These are phyloP conservation scores for Cyaniris semiargus DNA, from an alignment of 2,888 invertebrate species.

Conservation along the genomic window DNA sequence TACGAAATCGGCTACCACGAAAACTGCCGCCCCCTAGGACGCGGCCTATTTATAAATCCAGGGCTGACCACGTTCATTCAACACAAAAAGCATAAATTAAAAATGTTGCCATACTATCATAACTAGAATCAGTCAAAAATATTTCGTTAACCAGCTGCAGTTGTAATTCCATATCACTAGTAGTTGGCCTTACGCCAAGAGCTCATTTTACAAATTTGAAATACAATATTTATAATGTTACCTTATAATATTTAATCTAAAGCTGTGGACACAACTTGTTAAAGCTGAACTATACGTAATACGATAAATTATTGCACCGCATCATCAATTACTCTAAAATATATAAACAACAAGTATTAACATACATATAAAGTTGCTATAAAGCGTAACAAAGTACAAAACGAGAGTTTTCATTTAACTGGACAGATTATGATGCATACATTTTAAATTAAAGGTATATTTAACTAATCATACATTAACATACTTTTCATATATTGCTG, in stretches of 20 bases:
- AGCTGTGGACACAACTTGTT: slow-evolving; percentile 54
- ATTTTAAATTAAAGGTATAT: slow-evolving; percentile 20
- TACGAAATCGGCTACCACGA: too few relatives aligned
- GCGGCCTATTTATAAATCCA: too few relatives aligned
- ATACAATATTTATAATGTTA: slow-evolving; percentile 37
- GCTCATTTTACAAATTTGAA: slow-evolving; percentile 40
- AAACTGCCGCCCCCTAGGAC: too few relatives aligned
- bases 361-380: slow-evolving; percentile 24
- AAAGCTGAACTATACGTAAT: slow-evolving; percentile 26
- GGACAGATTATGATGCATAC: slow-evolving; percentile 21
- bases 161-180: background rate
- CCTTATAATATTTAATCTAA: slow-evolving; percentile 50
- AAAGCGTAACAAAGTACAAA: slow-evolving; percentile 17
- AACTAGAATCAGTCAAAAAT: background rate
- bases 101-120: background rate
- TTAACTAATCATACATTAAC: slow-evolving; percentile 6
- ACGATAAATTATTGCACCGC: slow-evolving; percentile 12
- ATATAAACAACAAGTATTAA: slow-evolving; percentile 22
- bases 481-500: background rate
- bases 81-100: background rate
- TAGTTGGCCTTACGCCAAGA: slow-evolving; percentile 35
- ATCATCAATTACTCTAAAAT: slow-evolving; percentile 1
- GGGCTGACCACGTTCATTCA: too few relatives aligned
- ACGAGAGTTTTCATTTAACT: slow-evolving; percentile 12
- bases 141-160: background rate